These are phyloP conservation scores for Maniola hyperantus DNA, from an alignment of 2,888 invertebrate genomes.

Conservation along the genomic window DNA sequence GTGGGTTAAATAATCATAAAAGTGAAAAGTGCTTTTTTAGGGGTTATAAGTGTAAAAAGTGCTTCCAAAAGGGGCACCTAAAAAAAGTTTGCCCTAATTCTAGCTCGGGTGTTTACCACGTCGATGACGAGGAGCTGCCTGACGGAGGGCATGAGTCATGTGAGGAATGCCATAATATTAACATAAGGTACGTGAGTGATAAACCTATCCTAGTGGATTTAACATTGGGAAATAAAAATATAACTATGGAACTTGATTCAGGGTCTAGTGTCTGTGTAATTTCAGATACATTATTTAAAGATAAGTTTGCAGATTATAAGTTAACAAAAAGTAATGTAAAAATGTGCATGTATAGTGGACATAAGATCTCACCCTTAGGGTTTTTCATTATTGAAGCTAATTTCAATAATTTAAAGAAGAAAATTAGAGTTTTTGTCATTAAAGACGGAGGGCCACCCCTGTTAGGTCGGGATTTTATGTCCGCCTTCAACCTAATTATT, in stretches of 20 bases:
- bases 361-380: slow-evolving; percentile 41
- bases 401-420: slow-evolving; percentile 26
- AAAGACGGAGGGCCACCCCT: slow-evolving; percentile 41
- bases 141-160: too few relatives aligned
- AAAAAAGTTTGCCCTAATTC: too few relatives aligned
- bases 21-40: too few relatives aligned
- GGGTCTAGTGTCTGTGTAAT: slow-evolving; percentile 40
- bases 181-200: slow-evolving; percentile 40
- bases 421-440: slow-evolving; percentile 40
- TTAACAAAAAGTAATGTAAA: slow-evolving; percentile 31
- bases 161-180: slow-evolving; percentile 38
- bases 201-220: slow-evolving; percentile 33
- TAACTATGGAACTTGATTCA: slow-evolving; percentile 40
- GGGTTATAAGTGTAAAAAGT: too few relatives aligned
- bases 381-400: slow-evolving; percentile 34
- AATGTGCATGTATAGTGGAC: slow-evolving; percentile 44
- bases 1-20: too few relatives aligned
- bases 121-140: too few relatives aligned
- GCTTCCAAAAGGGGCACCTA: too few relatives aligned
- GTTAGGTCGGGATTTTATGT: slow-evolving; percentile 38
- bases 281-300: slow-evolving; percentile 32
- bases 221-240: slow-evolving; percentile 13
- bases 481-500: slow-evolving; percentile 24
- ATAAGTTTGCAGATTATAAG: slow-evolving; percentile 24
- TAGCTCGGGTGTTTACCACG: too few relatives aligned